phyloP scores from a whole-genome alignment of 2,888 invertebrate genomes.

The Oscheius onirici region DNA sequence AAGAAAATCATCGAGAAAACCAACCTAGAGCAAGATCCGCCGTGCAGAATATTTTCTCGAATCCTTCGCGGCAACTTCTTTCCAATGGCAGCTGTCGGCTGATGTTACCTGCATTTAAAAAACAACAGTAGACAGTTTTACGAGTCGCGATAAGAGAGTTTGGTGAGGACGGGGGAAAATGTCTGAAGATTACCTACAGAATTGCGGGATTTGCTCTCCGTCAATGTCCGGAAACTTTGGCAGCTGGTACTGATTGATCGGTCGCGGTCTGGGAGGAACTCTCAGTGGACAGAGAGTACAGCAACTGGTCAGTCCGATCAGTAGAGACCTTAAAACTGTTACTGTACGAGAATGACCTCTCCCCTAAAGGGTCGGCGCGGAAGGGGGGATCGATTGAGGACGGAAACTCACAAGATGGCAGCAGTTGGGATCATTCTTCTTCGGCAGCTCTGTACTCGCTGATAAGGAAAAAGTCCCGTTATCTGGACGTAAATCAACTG shows the following conservation, averaged over 20 bases:
- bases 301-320: neutral
- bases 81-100: conserved; percentile 45
- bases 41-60: conserved; percentile 64
- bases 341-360: conserved; percentile 1
- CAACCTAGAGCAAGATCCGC: conserved; percentile 45
- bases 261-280: conserved; percentile 62
- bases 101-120: conserved; percentile 39
- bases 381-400: neutral
- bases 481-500: conserved; percentile 12
- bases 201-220: conserved; percentile 49
- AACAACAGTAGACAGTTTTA: conserved; percentile 2
- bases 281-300: conserved; percentile 58
- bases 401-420: conserved; percentile 7
- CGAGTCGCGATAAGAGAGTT: neutral
- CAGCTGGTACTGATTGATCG: conserved; percentile 68
- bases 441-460: neutral
- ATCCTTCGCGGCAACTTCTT: conserved; percentile 51
- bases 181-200: conserved; percentile 40
- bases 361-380: neutral
- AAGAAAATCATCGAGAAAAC: neutral
- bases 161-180: neutral
- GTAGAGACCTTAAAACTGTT: conserved; percentile 5
- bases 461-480: conserved; percentile 8
- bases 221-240: conserved; percentile 49
- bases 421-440: neutral